Evolutionary conservation across 2,888 invertebrate genomes (phyloP), one percentile per base, ranked within the genome.

Genomic region (Trissolcus japonicus): DNA sequence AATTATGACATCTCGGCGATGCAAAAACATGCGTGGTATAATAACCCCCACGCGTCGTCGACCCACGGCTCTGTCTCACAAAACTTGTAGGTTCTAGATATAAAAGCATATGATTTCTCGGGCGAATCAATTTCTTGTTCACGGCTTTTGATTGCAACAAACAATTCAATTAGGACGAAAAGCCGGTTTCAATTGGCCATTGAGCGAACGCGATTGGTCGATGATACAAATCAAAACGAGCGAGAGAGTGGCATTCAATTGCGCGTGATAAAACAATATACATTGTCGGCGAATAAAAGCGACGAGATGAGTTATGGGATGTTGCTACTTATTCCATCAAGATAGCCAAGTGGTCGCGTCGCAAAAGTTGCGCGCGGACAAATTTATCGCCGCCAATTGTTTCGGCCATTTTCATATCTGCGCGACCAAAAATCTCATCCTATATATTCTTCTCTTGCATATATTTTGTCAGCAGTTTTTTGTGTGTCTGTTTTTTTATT

Each of bases 271-370:
- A 77, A 77, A 73, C 71, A 68, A 72, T 62, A 72, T 63, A 77
- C 59, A 53, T 17, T 57, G 67, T 41, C 54, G 74, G 67, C 71
- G 29, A 74, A 69, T 66, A 74, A 54, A 56, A 56, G 57, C 59
- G 74, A 80, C 73, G 63, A 79, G 80, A 81, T 80, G 82, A 83
- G 80, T 80, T 83, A 83, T 82, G 80, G 86, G 86, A 86, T 85
- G 86, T 83, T 79, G 84, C 81, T 82, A 82, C 83, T 86, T 86
- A 86, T 85, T 83, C 82, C 82, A 86, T 86, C 83, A 79, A 74
- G 76, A 67, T 63, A 56, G 57, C 35, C 74, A 79, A 71, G 76
- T 66, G 76, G 59, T 56, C 67, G 63, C 71, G 67, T 50, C 65
- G 61, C 69, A 55, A 60, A 63, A 63, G 68, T 72, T 72, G 72